Conservation (phyloP, 2,113 vertebrate species). For the Lepisosteus osseus region DNA sequence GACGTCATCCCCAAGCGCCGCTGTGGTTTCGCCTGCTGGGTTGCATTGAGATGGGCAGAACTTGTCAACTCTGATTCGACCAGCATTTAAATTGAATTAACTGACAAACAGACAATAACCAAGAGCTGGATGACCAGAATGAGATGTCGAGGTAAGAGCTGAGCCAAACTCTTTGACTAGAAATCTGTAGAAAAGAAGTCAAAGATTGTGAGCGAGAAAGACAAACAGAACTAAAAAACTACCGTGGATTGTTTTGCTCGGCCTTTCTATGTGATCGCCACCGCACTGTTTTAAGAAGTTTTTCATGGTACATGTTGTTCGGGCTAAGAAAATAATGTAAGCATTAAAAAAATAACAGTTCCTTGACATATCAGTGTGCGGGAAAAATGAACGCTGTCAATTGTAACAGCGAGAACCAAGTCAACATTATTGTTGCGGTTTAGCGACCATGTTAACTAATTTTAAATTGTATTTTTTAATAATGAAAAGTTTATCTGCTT, state of each 20-base stretch:
- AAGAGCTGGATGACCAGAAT: constrained; percentile 49
- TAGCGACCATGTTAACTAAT: too few relatives aligned
- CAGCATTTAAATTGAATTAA: constrained; percentile 40
- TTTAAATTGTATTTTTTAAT: too few relatives aligned
- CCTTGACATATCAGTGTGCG: too few relatives aligned
- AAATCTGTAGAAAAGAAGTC: constrained; percentile 35
- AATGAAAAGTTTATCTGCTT: too few relatives aligned
- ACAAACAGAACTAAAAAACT: neutral
- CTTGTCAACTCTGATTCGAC: constrained; percentile 59
- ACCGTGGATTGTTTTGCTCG: neutral
- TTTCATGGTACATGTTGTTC: neutral
- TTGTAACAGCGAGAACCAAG: too few relatives aligned
- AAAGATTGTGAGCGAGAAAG: constrained; percentile 17
- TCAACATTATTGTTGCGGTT: too few relatives aligned
- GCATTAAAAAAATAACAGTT: too few relatives aligned
- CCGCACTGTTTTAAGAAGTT: neutral
- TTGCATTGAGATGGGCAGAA: constrained; percentile 62
- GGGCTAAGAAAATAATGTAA: constrained; percentile 1
- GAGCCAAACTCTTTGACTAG: constrained; percentile 5
- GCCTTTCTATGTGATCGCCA: neutral
- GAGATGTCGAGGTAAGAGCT: constrained; percentile 64
- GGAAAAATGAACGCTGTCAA: too few relatives aligned
- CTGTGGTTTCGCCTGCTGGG: constrained; percentile 53
- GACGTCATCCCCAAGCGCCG: constrained; percentile 70
- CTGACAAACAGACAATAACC: constrained; percentile 21